Percentiles rank a stretch among this genome's conserved stretches.
These are phyloP conservation scores for Notiomystis cincta DNA, from an alignment of 2,113 vertebrate species.

Conservation along the genomic window DNA sequence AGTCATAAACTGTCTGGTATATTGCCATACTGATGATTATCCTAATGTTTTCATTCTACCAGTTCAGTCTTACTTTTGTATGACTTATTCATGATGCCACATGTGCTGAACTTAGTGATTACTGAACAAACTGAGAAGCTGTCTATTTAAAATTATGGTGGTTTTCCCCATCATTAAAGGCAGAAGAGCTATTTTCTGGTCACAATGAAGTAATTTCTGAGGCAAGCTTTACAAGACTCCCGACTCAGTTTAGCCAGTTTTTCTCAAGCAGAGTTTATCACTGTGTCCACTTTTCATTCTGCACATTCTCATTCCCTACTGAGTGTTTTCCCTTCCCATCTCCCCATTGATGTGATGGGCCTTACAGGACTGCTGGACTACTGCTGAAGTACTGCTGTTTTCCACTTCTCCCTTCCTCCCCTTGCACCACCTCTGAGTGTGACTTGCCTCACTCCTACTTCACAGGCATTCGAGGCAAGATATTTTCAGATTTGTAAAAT, in stretches of 20 bases:
- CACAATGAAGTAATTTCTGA: background rate
- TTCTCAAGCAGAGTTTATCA: background rate
- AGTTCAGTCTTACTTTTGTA: background rate
- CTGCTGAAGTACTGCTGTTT: background rate
- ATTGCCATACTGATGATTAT: background rate
- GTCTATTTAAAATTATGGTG: background rate
- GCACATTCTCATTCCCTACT: rapidly evolving
- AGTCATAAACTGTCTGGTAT: background rate
- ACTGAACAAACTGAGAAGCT: background rate
- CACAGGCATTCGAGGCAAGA: background rate
- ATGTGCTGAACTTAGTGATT: background rate
- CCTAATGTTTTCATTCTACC: background rate
- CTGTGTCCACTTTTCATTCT: background rate
- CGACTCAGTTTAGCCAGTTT: background rate
- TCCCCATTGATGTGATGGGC: background rate
- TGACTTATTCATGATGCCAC: background rate
- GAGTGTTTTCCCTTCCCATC: background rate
- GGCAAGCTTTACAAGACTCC: background rate
- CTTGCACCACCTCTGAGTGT: background rate
- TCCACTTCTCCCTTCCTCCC: background rate
- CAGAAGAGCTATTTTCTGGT: background rate
- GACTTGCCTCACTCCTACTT: background rate
- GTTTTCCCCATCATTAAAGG: background rate
- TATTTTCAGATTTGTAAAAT: background rate
- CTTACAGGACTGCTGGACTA: background rate